These are phyloP conservation scores for Ophioderma brevispina DNA, from an alignment of 35 echinoderm and acorn worm genomes.

Conservation along the genomic window DNA sequence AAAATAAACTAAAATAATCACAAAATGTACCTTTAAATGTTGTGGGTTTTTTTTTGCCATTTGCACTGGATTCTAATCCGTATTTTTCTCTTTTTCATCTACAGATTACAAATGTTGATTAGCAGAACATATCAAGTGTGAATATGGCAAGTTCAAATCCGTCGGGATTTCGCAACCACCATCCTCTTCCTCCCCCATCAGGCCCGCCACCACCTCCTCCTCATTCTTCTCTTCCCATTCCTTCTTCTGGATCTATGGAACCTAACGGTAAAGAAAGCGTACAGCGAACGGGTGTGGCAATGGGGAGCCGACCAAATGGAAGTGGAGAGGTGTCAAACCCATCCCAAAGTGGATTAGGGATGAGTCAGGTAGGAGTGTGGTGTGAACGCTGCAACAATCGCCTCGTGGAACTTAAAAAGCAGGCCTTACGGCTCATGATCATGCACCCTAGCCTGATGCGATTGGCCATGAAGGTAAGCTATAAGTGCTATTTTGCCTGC, in stretches of 20 bases:
- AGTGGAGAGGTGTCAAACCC: not conserved
- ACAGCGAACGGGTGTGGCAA: not conserved
- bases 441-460: constrained; percentile 87
- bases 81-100: not conserved
- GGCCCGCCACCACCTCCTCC: not conserved
- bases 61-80: too few relatives aligned
- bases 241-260: not conserved
- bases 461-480: constrained; percentile 86
- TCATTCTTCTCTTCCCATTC: not conserved
- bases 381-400: constrained; percentile 97
- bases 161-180: not conserved
- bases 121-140: not conserved
- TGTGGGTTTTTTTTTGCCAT: too few relatives aligned
- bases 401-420: constrained; percentile 96
- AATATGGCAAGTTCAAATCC: not conserved
- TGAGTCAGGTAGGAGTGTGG: constrained; percentile 73
- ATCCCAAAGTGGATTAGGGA: constrained; percentile 23
- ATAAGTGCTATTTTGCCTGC: not conserved
- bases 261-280: too few relatives aligned
- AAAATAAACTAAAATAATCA: too few relatives aligned
- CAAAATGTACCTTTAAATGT: too few relatives aligned
- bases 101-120: not conserved
- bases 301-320: not conserved
- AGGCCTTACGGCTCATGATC: constrained; percentile 91
- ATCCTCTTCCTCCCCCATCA: not conserved